phyloP scores from a whole-genome alignment of 2,888 invertebrate species.

The Hypercompe scribonia region DNA sequence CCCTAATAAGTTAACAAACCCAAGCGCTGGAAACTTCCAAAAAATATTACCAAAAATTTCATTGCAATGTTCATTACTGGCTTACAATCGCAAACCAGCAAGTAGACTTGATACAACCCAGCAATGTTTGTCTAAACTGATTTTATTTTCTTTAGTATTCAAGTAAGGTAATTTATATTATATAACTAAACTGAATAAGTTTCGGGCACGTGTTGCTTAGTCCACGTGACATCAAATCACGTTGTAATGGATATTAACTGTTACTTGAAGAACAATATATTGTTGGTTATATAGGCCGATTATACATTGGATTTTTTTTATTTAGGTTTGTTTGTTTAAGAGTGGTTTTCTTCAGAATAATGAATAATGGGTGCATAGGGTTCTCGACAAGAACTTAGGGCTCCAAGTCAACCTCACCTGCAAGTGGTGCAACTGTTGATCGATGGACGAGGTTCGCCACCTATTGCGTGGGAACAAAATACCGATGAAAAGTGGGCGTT shows the following conservation, averaged over 20 bases:
- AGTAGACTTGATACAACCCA: background rate
- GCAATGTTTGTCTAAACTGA: constrained; percentile 3
- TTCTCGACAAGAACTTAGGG: too few species aligned
- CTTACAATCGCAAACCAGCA: background rate
- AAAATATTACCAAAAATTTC: background rate
- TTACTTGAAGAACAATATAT: constrained; percentile 29
- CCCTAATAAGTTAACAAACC: constrained; percentile 4
- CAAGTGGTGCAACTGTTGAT: too few species aligned
- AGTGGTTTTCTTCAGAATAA: background rate
- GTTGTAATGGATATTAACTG: constrained; percentile 41
- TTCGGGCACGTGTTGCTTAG: constrained; percentile 34
- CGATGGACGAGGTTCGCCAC: too few species aligned
- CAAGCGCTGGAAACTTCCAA: background rate
- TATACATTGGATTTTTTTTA: background rate
- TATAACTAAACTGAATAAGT: constrained; percentile 20
- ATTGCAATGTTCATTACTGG: constrained; percentile 5
- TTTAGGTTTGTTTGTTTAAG: background rate
- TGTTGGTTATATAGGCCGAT: background rate
- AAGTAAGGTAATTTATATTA: constrained; percentile 13
- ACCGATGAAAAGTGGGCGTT: too few species aligned
- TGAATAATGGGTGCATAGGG: too few species aligned
- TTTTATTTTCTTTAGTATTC: constrained; percentile 18
- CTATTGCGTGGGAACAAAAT: too few species aligned
- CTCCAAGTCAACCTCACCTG: too few species aligned
- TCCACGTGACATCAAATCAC: constrained; percentile 45